These are phyloP conservation scores for Tauraco hartlaubi DNA, from an alignment of 2,797 vertebrate genomes.

Conservation along the genomic window DNA sequence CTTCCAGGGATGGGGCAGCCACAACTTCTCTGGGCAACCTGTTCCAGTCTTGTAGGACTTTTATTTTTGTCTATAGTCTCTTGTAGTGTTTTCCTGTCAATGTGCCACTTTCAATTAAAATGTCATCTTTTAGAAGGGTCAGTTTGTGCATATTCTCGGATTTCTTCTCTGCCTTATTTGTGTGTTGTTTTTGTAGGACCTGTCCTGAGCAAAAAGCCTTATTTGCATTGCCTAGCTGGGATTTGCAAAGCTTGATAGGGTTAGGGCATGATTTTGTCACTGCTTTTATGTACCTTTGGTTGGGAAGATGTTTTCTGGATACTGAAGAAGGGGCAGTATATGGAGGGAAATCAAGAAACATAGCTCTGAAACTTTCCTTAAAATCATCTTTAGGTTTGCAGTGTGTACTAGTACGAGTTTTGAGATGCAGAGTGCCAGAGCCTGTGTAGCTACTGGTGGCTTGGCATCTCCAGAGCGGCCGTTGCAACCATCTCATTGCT, in stretches of 20 bases:
- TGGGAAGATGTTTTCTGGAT: neutral
- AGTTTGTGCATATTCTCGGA: neutral
- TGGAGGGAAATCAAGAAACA: neutral
- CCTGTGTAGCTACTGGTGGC: neutral
- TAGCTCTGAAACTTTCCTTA: neutral
- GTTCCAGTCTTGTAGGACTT: neutral
- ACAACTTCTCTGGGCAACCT: too few relatives aligned
- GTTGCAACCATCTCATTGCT: rapidly evolving
- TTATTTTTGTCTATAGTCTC: neutral
- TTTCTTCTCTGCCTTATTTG: neutral
- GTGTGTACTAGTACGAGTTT: neutral
- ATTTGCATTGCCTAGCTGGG: neutral
- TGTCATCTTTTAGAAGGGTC: neutral
- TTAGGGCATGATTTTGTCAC: neutral
- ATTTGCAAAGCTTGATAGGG: neutral
- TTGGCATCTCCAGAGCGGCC: neutral
- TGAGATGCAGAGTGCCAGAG: neutral
- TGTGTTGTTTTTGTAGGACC: neutral
- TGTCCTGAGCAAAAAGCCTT: neutral
- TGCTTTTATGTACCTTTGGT: neutral
- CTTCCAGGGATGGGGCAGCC: too few relatives aligned
- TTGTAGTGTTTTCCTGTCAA: neutral
- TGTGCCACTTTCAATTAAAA: neutral
- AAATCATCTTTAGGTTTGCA: neutral
- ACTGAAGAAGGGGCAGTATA: neutral